Percentiles rank a stretch among this genome's conserved stretches.
These are phyloP conservation scores for Melieria picta DNA, from an alignment of 2,888 invertebrate genomes.

Conservation along the genomic window DNA sequence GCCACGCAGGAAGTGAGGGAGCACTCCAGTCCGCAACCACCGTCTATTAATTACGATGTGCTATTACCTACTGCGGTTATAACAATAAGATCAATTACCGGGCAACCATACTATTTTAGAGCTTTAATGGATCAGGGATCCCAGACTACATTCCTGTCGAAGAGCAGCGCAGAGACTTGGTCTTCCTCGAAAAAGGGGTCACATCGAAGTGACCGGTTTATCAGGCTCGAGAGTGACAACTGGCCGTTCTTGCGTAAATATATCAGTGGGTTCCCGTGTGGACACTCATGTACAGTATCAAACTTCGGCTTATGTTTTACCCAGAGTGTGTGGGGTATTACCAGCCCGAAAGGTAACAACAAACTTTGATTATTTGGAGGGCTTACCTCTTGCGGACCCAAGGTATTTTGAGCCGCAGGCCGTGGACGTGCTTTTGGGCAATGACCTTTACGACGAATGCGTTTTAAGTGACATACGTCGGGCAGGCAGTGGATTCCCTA, in stretches of 20 bases:
- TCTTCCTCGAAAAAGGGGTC: background rate
- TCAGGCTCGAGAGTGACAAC: background rate
- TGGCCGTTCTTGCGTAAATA: background rate
- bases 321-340: constrained; percentile 1
- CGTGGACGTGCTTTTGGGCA: constrained; percentile 31
- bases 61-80: too few species aligned
- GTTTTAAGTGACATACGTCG: constrained; percentile 17
- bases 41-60: too few species aligned
- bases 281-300: background rate
- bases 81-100: too few species aligned
- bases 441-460: constrained; percentile 20
- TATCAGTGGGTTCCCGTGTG: background rate
- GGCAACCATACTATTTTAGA: background rate
- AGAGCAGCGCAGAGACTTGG: constrained; percentile 2
- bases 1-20: too few species aligned
- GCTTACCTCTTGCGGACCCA: constrained; percentile 25
- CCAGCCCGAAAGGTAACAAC: background rate
- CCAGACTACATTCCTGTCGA: background rate
- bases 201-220: background rate
- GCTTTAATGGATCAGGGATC: constrained; percentile 14
- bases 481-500: constrained; percentile 10
- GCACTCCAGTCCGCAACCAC: too few species aligned
- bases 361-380: background rate
- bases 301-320: constrained; percentile 15
- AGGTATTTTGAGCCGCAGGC: constrained; percentile 22